phyloP scores from a whole-genome alignment of 2,888 invertebrate genomes.

The Prostheceraeus crozeri region DNA sequence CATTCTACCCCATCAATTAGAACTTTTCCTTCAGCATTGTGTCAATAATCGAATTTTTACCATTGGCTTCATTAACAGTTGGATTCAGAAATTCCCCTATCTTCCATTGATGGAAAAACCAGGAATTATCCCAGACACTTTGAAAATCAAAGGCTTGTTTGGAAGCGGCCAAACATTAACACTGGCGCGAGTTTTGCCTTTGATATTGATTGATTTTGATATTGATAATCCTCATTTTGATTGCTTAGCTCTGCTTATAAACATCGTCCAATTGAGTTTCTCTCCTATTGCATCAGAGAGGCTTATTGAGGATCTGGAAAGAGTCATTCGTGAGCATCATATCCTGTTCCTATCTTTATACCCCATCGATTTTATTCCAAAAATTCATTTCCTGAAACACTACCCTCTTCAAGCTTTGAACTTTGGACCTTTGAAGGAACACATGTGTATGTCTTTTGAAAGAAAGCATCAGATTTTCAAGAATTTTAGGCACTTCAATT shows the following conservation, averaged over 20 bases:
- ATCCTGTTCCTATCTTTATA: neutral
- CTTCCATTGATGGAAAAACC: neutral
- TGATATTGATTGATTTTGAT: no score
- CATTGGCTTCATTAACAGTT: neutral
- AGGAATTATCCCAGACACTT: neutral
- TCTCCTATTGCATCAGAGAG: neutral
- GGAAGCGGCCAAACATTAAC: neutral
- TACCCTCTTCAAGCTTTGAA: slow-evolving; percentile 3
- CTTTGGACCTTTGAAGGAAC: neutral
- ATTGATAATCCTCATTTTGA: neutral
- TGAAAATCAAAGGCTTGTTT: neutral
- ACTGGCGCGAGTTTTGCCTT: neutral
- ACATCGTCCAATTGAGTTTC: slow-evolving; percentile 1
- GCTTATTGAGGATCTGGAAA: neutral
- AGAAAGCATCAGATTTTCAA: neutral
- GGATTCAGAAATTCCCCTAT: neutral
- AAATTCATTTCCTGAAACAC: neutral
- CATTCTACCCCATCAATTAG: neutral
- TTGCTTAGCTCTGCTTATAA: neutral
- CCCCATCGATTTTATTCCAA: neutral
- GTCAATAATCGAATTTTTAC: neutral
- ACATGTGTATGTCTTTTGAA: neutral
- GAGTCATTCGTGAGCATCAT: neutral
- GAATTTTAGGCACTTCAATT: slow-evolving; percentile 14
- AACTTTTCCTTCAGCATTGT: neutral